These are phyloP conservation scores for Serilophus lunatus DNA, from an alignment of 2,113 vertebrate genomes.

Conservation along the genomic window DNA sequence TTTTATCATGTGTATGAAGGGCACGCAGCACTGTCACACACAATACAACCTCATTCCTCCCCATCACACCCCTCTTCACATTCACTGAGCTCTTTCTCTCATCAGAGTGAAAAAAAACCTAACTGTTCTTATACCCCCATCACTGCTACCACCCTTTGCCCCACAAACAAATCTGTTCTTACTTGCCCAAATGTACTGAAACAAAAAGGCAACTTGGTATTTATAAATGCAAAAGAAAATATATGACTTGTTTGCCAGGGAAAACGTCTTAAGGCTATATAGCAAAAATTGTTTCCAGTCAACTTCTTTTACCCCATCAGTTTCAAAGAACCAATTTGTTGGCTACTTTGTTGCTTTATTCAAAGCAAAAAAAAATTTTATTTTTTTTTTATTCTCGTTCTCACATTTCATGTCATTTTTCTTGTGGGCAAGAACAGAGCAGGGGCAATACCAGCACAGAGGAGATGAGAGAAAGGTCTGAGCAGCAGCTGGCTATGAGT, in stretches of 20 bases:
- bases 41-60: not conserved
- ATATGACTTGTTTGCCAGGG: not conserved
- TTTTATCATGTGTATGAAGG: not conserved
- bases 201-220: not conserved
- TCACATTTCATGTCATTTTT: not conserved
- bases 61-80: not conserved
- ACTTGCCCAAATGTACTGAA: not conserved
- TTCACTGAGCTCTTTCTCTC: not conserved
- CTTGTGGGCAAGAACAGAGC: not conserved
- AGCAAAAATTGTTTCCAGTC: constrained; percentile 27
- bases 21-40: not conserved
- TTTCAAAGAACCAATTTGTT: constrained; percentile 29
- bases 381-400: not conserved
- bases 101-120: not conserved
- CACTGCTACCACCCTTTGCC: not conserved
- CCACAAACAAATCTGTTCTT: not conserved
- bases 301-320: not conserved
- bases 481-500: not conserved
- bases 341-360: not conserved
- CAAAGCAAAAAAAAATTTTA: not conserved
- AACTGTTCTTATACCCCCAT: accelerated
- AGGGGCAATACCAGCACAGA: not conserved
- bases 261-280: constrained; percentile 8
- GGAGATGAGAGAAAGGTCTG: not conserved
- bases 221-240: constrained; percentile 11